Evolutionary conservation across 37 sponge, comb jelly and placozoan species (phyloP).

Genomic region (Corticium candelabrum): DNA sequence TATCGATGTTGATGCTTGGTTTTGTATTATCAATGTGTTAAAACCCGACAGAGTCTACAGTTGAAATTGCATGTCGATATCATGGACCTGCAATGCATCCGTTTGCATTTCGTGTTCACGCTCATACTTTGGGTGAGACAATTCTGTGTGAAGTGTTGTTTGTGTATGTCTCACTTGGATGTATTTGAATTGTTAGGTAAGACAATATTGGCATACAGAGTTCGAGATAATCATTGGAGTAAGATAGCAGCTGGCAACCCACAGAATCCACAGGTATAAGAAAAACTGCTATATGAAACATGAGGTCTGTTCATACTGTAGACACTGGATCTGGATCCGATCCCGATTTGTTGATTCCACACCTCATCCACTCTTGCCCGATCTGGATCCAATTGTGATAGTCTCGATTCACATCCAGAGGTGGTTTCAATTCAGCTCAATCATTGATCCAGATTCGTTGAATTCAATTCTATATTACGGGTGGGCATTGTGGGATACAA

Average conservation of each 20-base stretch:
- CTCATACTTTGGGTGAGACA: constrained; percentile 71
- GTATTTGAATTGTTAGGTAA: constrained; percentile 36
- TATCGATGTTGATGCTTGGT: too few species aligned
- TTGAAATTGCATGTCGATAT: constrained; percentile 9
- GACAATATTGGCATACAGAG: constrained; percentile 9
- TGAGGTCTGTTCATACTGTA: not conserved
- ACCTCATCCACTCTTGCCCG: too few species aligned
- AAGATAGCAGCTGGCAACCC: constrained; percentile 58
- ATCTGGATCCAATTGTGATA: too few species aligned
- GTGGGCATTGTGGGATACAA: too few species aligned
- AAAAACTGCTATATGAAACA: not conserved
- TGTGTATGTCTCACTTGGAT: constrained; percentile 12
- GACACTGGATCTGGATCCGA: too few species aligned
- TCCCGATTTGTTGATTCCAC: too few species aligned
- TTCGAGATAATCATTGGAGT: constrained; percentile 27
- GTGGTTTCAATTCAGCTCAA: too few species aligned
- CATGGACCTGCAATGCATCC: constrained; percentile 38
- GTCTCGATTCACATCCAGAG: too few species aligned
- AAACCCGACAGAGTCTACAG: not conserved
- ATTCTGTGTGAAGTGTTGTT: not conserved
- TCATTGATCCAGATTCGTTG: too few species aligned
- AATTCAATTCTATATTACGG: too few species aligned
- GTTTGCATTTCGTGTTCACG: constrained; percentile 82
- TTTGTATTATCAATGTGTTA: too few species aligned
- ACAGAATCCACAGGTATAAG: constrained; percentile 67